Conservation (phyloP, 2,113 vertebrate species). For the Pampusana beccarii region DNA sequence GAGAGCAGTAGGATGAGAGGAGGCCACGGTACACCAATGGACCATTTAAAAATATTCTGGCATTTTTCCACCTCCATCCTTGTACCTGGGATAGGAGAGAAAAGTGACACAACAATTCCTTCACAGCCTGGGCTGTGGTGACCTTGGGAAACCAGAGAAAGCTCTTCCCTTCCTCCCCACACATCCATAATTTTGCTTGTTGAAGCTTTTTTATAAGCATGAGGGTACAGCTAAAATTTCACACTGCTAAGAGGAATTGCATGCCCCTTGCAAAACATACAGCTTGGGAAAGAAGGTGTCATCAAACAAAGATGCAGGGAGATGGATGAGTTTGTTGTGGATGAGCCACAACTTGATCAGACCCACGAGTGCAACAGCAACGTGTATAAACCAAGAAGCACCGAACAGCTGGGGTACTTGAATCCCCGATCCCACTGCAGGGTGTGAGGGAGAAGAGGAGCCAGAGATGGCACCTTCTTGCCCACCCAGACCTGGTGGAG, state of each 20-base stretch:
- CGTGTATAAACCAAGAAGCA: not conserved
- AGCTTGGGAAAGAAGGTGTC: not conserved
- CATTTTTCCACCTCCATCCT: not conserved
- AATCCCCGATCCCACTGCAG: rapidly evolving
- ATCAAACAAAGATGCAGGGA: not conserved
- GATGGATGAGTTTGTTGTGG: not conserved
- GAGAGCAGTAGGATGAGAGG: not conserved
- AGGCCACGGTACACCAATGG: not conserved
- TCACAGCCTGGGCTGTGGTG: not conserved
- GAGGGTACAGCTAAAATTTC: not conserved
- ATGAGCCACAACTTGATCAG: not conserved
- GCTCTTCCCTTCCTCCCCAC: not conserved
- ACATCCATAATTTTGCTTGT: not conserved
- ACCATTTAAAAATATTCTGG: not conserved
- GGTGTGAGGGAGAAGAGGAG: not conserved
- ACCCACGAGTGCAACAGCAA: rapidly evolving
- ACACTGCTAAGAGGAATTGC: not conserved
- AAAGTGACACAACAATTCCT: not conserved
- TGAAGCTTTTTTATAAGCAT: not conserved
- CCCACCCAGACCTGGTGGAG: not conserved
- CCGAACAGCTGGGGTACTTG: rapidly evolving
- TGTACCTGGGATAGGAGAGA: not conserved
- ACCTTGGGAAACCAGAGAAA: not conserved
- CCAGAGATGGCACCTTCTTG: not conserved
- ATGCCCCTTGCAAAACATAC: not conserved